A percentile compares a stretch with the other conserved stretches of the same genome.
Conservation (phyloP, 2,113 vertebrate genomes). For the Hyla sarda region DNA sequence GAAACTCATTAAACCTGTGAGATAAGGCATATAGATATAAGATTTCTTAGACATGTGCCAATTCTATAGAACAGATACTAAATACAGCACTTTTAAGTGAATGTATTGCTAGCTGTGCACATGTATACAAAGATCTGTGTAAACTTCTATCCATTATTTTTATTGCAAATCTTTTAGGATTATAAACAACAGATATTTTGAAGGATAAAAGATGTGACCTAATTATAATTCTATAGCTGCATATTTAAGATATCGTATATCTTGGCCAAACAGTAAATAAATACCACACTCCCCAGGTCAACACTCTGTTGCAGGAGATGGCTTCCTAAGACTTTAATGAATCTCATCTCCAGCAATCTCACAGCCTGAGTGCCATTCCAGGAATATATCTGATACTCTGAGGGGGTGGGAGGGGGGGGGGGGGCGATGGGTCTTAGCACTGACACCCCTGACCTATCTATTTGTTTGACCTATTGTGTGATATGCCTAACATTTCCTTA, state of each 20-base stretch:
- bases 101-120: slow-evolving; percentile 19
- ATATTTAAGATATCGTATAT: background rate
- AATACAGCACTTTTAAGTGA: slow-evolving; percentile 7
- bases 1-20: slow-evolving; percentile 61
- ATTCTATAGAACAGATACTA: slow-evolving; percentile 33
- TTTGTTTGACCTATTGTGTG: too few relatives aligned
- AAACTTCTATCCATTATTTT: slow-evolving; percentile 26
- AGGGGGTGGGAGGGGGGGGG: too few relatives aligned
- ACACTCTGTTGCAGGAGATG: too few relatives aligned
- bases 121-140: slow-evolving; percentile 30
- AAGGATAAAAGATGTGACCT: background rate
- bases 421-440: too few relatives aligned
- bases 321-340: too few relatives aligned
- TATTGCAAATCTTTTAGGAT: background rate
- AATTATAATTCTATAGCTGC: background rate
- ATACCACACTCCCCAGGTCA: too few relatives aligned
- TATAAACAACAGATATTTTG: background rate
- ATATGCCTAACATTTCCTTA: too few relatives aligned
- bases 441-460: too few relatives aligned
- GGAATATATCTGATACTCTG: too few relatives aligned
- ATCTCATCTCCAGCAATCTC: too few relatives aligned
- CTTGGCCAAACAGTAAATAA: too few relatives aligned
- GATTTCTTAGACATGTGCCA: slow-evolving; percentile 51
- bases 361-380: too few relatives aligned
- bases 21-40: slow-evolving; percentile 54